Percentiles rank a stretch among this genome's conserved stretches.
Conservation (phyloP, 53 echinoderm and acorn worm genomes). For the Pentamera pediparva region DNA sequence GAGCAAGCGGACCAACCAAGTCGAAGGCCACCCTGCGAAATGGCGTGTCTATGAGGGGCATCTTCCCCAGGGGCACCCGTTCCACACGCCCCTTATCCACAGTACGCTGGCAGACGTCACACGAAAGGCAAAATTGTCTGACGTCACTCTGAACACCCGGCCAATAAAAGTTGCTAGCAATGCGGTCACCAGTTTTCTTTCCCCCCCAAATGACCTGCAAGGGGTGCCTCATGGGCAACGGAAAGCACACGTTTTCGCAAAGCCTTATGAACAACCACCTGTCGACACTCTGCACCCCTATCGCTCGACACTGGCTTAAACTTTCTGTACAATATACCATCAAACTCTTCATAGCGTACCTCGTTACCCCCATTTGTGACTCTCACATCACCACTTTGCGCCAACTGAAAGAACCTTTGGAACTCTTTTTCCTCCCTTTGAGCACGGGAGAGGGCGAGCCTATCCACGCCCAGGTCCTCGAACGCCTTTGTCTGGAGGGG, state of each 20-base stretch:
- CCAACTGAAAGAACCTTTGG: background rate
- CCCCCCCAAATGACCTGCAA: background rate
- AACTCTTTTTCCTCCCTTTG: background rate
- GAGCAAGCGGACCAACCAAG: conserved; percentile 38
- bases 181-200: background rate
- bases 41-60: conserved; percentile 43
- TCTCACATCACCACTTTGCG: background rate
- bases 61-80: conserved; percentile 33
- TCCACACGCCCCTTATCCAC: conserved; percentile 4
- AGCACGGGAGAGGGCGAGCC: background rate
- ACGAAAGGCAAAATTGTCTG: background rate
- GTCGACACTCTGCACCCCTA: background rate
- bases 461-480: background rate
- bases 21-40: conserved; percentile 42
- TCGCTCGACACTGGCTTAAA: background rate
- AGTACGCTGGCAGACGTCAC: conserved; percentile 32
- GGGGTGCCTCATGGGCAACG: background rate
- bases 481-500: background rate
- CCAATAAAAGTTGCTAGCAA: background rate
- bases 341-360: background rate
- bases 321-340: background rate
- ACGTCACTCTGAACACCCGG: background rate
- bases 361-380: background rate
- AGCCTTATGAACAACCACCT: background rate
- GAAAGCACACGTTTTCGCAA: background rate